These are phyloP conservation scores for Drosophila nasuta DNA, from an alignment of 1,140 invertebrate species.

Conservation along the genomic window DNA sequence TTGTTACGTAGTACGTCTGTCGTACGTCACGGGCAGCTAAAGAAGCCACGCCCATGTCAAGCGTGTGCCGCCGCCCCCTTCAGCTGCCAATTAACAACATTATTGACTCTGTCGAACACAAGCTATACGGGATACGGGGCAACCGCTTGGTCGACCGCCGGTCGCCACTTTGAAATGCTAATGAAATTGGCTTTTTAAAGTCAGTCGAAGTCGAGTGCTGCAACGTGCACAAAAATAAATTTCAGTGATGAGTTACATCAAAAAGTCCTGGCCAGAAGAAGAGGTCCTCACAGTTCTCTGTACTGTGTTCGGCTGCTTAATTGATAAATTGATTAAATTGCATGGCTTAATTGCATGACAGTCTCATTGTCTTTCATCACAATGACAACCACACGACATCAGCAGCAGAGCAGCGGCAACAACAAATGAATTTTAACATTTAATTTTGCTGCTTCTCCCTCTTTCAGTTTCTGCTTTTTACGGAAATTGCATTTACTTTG, in stretches of 20 bases:
- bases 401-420: constrained; percentile 22
- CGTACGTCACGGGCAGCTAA: constrained; percentile 9
- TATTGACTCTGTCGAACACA: constrained; percentile 66
- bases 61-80: constrained; percentile 8
- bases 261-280: constrained; percentile 10
- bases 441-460: constrained; percentile 34
- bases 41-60: constrained; percentile 51
- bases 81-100: constrained; percentile 76
- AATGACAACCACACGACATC: constrained; percentile 33
- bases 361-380: constrained; percentile 43
- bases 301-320: constrained; percentile 50
- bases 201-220: constrained; percentile 1
- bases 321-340: constrained; percentile 84
- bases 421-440: constrained; percentile 66
- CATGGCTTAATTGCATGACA: constrained; percentile 71
- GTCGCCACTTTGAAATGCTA: constrained; percentile 78
- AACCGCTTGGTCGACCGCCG: not conserved
- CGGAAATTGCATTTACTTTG: constrained; percentile 72
- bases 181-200: constrained; percentile 82
- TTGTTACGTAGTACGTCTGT: constrained; percentile 47
- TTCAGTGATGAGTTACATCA: constrained; percentile 25
- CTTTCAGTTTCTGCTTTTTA: not conserved
- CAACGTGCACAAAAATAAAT: constrained; percentile 3
- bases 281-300: not conserved
- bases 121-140: not conserved